Percentiles rank a stretch among this genome's conserved stretches.
These are phyloP conservation scores for Macaca mulatta DNA, from an alignment of 2,113 vertebrate genomes.

Conservation along the genomic window DNA sequence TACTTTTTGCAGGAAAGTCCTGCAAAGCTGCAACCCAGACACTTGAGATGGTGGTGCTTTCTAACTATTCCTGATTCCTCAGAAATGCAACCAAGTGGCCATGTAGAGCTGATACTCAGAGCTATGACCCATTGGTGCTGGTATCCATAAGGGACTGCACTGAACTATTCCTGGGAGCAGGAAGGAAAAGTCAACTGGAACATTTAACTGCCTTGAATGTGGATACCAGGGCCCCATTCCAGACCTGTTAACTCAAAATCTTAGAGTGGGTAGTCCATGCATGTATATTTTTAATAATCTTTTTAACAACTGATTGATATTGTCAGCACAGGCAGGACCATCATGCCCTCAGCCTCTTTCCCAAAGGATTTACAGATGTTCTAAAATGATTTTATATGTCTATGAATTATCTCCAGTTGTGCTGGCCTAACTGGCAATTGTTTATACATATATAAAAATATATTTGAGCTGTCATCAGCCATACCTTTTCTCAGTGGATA, in stretches of 20 bases:
- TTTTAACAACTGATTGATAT: constrained; percentile 15
- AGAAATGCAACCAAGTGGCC: background rate
- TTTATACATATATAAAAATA: background rate
- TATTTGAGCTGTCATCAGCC: constrained; percentile 61
- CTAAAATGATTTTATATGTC: background rate
- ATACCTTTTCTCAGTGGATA: constrained; percentile 53
- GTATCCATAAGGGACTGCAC: background rate
- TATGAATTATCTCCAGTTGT: constrained; percentile 36
- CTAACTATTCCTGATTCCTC: background rate
- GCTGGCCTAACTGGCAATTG: constrained; percentile 48
- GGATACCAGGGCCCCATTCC: background rate
- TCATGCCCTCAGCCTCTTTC: background rate
- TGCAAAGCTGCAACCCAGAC: background rate
- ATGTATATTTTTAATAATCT: background rate
- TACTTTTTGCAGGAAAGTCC: background rate
- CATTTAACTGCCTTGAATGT: background rate
- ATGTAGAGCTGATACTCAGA: background rate
- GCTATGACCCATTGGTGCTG: background rate
- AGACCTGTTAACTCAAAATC: background rate
- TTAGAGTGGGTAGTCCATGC: background rate
- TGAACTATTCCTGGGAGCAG: background rate
- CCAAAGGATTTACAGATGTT: background rate
- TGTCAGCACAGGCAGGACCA: background rate
- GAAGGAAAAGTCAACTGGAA: background rate
- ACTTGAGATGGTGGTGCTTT: background rate